A percentile compares a stretch with the other conserved stretches of the same genome.
These are phyloP conservation scores for Pycnonotus jocosus DNA, from an alignment of 2,113 vertebrate genomes.

Conservation along the genomic window DNA sequence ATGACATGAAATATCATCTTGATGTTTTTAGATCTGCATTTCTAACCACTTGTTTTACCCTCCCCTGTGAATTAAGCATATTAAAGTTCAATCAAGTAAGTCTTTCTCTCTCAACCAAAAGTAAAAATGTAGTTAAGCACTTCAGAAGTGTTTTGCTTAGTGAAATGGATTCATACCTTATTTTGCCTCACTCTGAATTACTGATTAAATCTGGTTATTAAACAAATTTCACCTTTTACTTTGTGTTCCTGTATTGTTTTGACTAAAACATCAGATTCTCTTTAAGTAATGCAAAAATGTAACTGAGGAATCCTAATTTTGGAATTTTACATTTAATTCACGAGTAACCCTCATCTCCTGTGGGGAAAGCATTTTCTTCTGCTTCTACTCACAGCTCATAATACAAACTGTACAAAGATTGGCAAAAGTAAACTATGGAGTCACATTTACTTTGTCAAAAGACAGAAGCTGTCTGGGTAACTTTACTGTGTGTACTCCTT, in stretches of 20 bases:
- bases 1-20: not conserved
- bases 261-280: not conserved
- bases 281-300: not conserved
- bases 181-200: not conserved
- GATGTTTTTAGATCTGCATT: not conserved
- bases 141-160: not conserved
- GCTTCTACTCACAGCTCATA: not conserved
- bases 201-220: not conserved
- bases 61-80: not conserved
- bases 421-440: not conserved
- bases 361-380: not conserved
- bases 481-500: not conserved
- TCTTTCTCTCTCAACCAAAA: not conserved
- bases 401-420: not conserved
- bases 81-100: not conserved
- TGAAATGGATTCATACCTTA: not conserved
- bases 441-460: not conserved
- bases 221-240: not conserved
- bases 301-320: not conserved
- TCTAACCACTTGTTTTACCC: not conserved
- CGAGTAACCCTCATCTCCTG: not conserved
- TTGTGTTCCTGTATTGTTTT: not conserved
- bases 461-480: not conserved
- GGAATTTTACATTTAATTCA: not conserved
- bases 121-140: not conserved